Percentiles rank a stretch among this genome's conserved stretches.
Conservation (phyloP, 2,888 invertebrate genomes). For the Gymnoscelis rufifasciata region DNA sequence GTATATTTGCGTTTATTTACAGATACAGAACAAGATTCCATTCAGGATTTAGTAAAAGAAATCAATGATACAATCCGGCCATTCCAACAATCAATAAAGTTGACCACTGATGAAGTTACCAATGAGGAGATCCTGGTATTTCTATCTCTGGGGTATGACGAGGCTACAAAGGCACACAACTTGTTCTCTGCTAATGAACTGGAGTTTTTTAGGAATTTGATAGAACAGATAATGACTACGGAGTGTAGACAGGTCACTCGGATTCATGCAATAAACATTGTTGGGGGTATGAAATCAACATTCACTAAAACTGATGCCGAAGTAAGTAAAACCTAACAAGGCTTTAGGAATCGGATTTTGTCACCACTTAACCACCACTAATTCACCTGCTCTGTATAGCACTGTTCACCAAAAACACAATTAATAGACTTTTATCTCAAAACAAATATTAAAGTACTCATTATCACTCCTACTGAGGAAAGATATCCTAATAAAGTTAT, state of each 20-base stretch:
- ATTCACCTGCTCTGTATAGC: too few relatives aligned
- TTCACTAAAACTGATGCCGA: slow-evolving; percentile 63
- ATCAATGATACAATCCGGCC: slow-evolving; percentile 59
- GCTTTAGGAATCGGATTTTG: too few relatives aligned
- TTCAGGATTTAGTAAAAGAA: slow-evolving; percentile 48
- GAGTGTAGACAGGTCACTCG: slow-evolving; percentile 59
- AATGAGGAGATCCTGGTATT: slow-evolving; percentile 60
- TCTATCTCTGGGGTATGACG: slow-evolving; percentile 57
- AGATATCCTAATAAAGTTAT: too few relatives aligned
- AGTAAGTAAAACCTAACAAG: slow-evolving; percentile 45
- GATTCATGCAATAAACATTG: slow-evolving; percentile 60
- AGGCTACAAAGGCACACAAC: slow-evolving; percentile 61
- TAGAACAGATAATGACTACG: slow-evolving; percentile 64
- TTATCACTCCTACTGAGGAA: too few relatives aligned
- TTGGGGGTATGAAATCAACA: slow-evolving; percentile 52
- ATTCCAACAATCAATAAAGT: slow-evolving; percentile 58
- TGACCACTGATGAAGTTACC: slow-evolving; percentile 57
- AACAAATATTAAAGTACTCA: too few relatives aligned
- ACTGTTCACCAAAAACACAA: too few relatives aligned
- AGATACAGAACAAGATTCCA: slow-evolving; percentile 38
- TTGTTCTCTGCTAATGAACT: slow-evolving; percentile 55
- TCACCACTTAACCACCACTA: too few relatives aligned
- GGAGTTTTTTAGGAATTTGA: slow-evolving; percentile 61
- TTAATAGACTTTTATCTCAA: too few relatives aligned
- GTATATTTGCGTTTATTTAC: slow-evolving; percentile 24